Evolutionary conservation across 1,140 invertebrate species (phyloP).

Genomic region (Drosophila punjabiensis): DNA sequence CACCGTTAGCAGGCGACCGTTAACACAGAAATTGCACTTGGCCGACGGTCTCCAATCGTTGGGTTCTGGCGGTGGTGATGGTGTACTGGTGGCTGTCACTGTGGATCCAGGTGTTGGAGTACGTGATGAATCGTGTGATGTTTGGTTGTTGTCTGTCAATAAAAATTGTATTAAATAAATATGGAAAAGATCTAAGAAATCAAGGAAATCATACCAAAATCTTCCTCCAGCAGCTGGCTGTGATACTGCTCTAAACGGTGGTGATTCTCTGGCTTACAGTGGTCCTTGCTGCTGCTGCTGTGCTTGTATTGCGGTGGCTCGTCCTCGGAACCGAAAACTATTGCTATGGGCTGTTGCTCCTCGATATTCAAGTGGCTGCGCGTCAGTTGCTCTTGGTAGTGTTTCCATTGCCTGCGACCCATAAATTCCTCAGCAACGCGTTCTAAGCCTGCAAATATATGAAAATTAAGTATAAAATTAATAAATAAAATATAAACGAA

Average conservation of each 20-base stretch:
- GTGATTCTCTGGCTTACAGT: slow-evolving; percentile 64
- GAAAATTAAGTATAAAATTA: slow-evolving; percentile 2
- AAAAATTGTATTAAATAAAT: not conserved
- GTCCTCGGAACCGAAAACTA: slow-evolving; percentile 51
- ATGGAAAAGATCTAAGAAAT: not conserved
- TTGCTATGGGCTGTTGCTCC: slow-evolving; percentile 76
- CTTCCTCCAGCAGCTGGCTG: slow-evolving; percentile 54
- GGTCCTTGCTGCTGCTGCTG: slow-evolving; percentile 42
- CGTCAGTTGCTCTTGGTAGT: slow-evolving; percentile 92
- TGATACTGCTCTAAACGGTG: slow-evolving; percentile 69
- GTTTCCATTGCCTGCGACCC: slow-evolving; percentile 97
- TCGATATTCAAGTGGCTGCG: slow-evolving; percentile 80
- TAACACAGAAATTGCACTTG: slow-evolving; percentile 95
- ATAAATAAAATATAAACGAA: not conserved
- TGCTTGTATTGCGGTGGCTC: slow-evolving; percentile 50
- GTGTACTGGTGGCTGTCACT: slow-evolving; percentile 44
- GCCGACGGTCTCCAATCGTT: slow-evolving; percentile 94
- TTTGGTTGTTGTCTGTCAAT: slow-evolving; percentile 59
- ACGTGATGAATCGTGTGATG: slow-evolving; percentile 78
- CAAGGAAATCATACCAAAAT: slow-evolving; percentile 52
- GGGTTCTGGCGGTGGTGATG: slow-evolving; percentile 86
- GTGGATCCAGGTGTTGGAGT: slow-evolving; percentile 41
- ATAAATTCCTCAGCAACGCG: slow-evolving; percentile 97
- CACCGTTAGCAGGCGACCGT: slow-evolving; percentile 89
- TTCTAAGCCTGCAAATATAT: slow-evolving; percentile 92